Conservation (phyloP, 92 coral and sea anemone species). For the Porites evermanni region DNA sequence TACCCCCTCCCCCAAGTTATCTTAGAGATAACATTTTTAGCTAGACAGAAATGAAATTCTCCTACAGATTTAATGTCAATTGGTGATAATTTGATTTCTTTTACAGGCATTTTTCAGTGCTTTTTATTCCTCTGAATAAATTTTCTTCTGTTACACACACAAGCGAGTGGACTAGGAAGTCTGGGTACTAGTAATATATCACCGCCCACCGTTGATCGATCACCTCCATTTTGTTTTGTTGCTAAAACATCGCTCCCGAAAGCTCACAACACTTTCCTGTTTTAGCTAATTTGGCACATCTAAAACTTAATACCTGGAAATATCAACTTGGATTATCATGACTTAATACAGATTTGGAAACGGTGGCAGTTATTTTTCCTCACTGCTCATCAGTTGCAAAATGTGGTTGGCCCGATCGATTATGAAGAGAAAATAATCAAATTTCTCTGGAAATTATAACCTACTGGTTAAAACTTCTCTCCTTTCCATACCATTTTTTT, state of each 20-base stretch:
- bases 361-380: background rate
- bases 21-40: too few relatives aligned
- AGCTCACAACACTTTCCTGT: background rate
- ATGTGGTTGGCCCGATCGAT: background rate
- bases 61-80: background rate
- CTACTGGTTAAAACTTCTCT: background rate
- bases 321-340: background rate
- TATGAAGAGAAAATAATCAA: background rate
- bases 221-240: conserved; percentile 45
- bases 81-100: background rate
- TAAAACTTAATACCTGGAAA: conserved; percentile 3
- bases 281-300: background rate
- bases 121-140: too few relatives aligned
- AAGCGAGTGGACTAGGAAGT: background rate
- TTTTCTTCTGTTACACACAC: background rate
- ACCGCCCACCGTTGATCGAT: background rate
- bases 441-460: background rate
- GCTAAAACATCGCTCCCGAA: background rate
- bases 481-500: background rate
- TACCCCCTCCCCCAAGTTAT: too few relatives aligned
- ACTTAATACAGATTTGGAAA: background rate
- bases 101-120: background rate
- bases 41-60: too few relatives aligned
- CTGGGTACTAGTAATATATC: conserved; percentile 24
- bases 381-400: background rate